Percentiles rank a stretch among this genome's conserved stretches.
These are phyloP conservation scores for Symphodus melops DNA, from an alignment of 2,113 vertebrate genomes.

Conservation along the genomic window DNA sequence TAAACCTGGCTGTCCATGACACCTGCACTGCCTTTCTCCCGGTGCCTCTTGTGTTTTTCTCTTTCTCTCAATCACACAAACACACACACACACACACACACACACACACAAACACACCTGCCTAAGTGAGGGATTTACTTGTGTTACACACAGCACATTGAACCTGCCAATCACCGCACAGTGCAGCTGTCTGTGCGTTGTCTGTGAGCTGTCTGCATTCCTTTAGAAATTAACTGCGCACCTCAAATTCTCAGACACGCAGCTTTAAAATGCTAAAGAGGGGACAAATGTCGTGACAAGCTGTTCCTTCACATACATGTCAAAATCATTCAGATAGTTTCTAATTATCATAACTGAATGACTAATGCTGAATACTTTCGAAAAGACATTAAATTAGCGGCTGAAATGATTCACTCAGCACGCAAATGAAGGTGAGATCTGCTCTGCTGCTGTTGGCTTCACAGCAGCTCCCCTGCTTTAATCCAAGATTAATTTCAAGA, in stretches of 20 bases:
- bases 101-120: conserved; percentile 66
- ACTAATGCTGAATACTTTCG: conserved; percentile 49
- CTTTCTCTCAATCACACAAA: conserved; percentile 24
- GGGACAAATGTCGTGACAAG: conserved; percentile 71
- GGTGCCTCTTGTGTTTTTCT: conserved; percentile 46
- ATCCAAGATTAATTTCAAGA: conserved; percentile 38
- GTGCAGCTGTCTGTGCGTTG: conserved; percentile 74
- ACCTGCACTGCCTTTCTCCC: conserved; percentile 73
- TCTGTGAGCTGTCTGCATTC: conserved; percentile 75
- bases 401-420: conserved; percentile 20
- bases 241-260: conserved; percentile 65
- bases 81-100: too few species aligned
- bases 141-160: conserved; percentile 76
- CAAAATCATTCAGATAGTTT: conserved; percentile 60
- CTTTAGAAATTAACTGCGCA: conserved; percentile 70
- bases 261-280: conserved; percentile 53
- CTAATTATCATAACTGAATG: conserved; percentile 64
- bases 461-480: conserved; percentile 20
- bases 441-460: conserved; percentile 18
- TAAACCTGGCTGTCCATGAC: conserved; percentile 85
- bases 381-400: conserved; percentile 34
- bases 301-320: conserved; percentile 55
- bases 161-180: conserved; percentile 74
- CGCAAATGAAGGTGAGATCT: conserved; percentile 32
- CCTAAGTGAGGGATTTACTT: conserved; percentile 75